phyloP scores from a whole-genome alignment of 1,140 invertebrate genomes.

The Rhagoletis zephyria region DNA sequence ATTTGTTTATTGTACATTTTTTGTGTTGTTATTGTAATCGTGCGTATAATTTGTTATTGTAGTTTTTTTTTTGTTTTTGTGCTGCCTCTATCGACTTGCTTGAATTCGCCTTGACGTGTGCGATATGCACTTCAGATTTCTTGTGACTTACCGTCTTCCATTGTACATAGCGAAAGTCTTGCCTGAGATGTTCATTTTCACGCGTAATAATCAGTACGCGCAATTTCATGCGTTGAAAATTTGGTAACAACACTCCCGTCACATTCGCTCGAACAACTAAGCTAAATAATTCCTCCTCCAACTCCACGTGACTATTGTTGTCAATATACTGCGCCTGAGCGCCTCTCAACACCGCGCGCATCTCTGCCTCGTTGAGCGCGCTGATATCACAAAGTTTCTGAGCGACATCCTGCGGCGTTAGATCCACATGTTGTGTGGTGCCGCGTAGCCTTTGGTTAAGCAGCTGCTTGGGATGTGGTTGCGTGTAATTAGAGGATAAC shows the following conservation, averaged over 20 bases:
- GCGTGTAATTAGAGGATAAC: slow-evolving; percentile 69
- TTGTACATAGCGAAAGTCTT: slow-evolving; percentile 72
- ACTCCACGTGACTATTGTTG: slow-evolving; percentile 64
- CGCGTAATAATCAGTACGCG: slow-evolving; percentile 68
- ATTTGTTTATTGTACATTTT: no score
- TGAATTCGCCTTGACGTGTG: no score
- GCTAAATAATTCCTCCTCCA: slow-evolving; percentile 68
- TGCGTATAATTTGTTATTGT: no score
- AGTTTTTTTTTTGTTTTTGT: no score
- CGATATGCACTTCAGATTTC: not conserved
- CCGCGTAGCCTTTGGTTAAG: slow-evolving; percentile 60
- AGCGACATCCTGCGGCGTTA: slow-evolving; percentile 64
- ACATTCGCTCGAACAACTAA: slow-evolving; percentile 69
- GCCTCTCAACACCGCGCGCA: slow-evolving; percentile 60
- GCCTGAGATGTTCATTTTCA: slow-evolving; percentile 68
- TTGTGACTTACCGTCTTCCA: slow-evolving; percentile 71
- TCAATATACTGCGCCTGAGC: slow-evolving; percentile 64
- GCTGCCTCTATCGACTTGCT: no score
- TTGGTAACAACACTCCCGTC: slow-evolving; percentile 68
- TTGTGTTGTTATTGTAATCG: no score
- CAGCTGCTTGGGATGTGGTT: slow-evolving; percentile 66
- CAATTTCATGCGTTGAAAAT: slow-evolving; percentile 68
- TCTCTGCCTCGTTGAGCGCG: slow-evolving; percentile 62
- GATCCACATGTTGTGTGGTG: slow-evolving; percentile 62
- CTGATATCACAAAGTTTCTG: slow-evolving; percentile 62